Conservation (phyloP, 2,113 vertebrate genomes). For the Podocnemis expansa region DNA sequence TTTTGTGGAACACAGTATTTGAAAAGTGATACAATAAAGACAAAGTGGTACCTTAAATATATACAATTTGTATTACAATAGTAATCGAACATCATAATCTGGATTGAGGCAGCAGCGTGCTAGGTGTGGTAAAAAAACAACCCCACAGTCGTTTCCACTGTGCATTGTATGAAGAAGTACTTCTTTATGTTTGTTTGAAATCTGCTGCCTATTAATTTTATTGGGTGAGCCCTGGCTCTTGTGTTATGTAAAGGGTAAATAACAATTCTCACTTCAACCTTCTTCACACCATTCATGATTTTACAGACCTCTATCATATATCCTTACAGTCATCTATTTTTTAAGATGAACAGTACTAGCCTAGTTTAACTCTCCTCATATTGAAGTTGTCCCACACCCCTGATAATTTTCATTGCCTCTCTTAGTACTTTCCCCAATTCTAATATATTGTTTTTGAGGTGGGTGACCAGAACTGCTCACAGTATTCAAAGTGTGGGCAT, state of each 20-base stretch:
- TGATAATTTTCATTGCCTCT: not conserved
- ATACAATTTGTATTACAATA: not conserved
- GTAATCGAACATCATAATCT: not conserved
- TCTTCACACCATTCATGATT: not conserved
- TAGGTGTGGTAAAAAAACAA: not conserved
- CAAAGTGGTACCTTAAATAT: not conserved
- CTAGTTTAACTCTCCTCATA: not conserved
- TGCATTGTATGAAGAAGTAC: not conserved
- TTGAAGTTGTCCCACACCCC: not conserved
- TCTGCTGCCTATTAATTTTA: not conserved
- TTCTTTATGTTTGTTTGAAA: not conserved
- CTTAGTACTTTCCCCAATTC: not conserved
- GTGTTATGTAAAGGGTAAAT: not conserved
- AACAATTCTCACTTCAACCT: not conserved
- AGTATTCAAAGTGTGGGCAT: too few species aligned
- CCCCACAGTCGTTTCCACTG: not conserved
- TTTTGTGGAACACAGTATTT: not conserved
- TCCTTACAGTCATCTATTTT: not conserved
- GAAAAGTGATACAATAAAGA: not conserved
- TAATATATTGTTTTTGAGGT: not conserved
- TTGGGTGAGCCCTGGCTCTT: not conserved
- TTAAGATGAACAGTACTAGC: not conserved
- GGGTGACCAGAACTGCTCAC: too few species aligned
- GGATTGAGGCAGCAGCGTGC: not conserved
- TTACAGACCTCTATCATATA: not conserved